Evolutionary conservation across 2,888 invertebrate genomes (phyloP), one percentile per base, ranked within the genome.

Genomic region (Mycalesis mineus): DNA sequence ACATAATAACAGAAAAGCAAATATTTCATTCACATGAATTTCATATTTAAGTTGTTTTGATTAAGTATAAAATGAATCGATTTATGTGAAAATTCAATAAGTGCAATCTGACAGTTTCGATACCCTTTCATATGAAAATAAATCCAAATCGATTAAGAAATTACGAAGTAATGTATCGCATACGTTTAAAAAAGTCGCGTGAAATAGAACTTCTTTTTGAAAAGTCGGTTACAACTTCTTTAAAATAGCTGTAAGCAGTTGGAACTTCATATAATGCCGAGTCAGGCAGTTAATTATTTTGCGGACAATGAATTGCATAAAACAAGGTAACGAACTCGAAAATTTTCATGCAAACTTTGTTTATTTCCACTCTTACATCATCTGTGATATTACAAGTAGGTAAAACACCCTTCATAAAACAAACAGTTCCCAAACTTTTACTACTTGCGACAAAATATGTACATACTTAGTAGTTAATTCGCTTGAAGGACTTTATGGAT

Each of bases 201-300:
- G n/a, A n/a, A n/a, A n/a, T n/a, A n/a, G n/a, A n/a, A n/a, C n/a
- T n/a, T n/a, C n/a, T n/a, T n/a, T n/a, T n/a, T n/a, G n/a, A n/a
- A n/a, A n/a, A n/a, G n/a, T n/a, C n/a, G n/a, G 29, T 1, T 7
- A 15, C 9, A 42, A 22, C 15, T 17, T 47, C 50, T n/a, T 54
- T 50, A 31, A 51, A 59, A 57, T 33, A 51, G 54, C 40, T 54
- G 44, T 37, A 54, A 50, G 51, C 55, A 33, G 57, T 40, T 52
- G 47, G 17, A 48, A 52, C 57, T 60, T 40, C 17, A 62, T 51
- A 52, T 57, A 55, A 22, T 78, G 84, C 79, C 71, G 81, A 84
- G 86, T 88, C 88, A 88, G 82, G 70, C 74, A 75, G 84, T 84
- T 86, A 85, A 86, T 88, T 87, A 86, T 83, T 82, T 80, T 71